Conservation (phyloP, 2,113 vertebrate species). For the Malurus alboscapulatus region DNA sequence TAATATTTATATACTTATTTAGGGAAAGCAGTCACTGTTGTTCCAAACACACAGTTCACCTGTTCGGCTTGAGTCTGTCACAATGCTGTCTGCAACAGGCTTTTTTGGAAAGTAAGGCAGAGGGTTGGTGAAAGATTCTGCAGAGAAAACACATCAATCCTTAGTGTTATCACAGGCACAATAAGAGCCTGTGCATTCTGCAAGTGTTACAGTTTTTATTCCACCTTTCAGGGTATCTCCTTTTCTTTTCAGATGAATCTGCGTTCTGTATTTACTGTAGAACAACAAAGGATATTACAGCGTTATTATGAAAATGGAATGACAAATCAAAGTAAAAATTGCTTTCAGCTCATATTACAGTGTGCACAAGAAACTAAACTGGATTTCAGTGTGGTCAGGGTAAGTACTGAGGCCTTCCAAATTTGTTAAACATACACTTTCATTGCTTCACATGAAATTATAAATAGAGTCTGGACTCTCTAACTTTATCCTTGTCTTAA, state of each 20-base stretch:
- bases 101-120: background rate
- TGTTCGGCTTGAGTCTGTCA: background rate
- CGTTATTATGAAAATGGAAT: slow-evolving; percentile 98
- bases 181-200: slow-evolving; percentile 48
- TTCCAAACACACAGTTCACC: background rate
- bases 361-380: slow-evolving; percentile 98
- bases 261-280: slow-evolving; percentile 95
- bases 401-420: slow-evolving; percentile 78
- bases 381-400: slow-evolving; percentile 98
- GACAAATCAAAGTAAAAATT: slow-evolving; percentile 99
- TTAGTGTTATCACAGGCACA: background rate
- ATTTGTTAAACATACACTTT: slow-evolving; percentile 42
- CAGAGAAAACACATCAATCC: background rate
- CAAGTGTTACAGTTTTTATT: slow-evolving; percentile 43
- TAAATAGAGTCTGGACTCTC: background rate
- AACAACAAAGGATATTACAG: slow-evolving; percentile 96
- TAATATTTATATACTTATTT: background rate
- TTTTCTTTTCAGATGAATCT: slow-evolving; percentile 95
- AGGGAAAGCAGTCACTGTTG: background rate
- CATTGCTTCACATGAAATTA: slow-evolving; percentile 38
- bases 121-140: background rate
- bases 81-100: background rate
- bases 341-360: slow-evolving; percentile 98
- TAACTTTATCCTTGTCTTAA: slow-evolving; percentile 7
- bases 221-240: slow-evolving; percentile 74